Percentiles rank a stretch among this genome's conserved stretches.
Conservation (phyloP, 2,888 invertebrate species). For the Blastobasis adustella region DNA sequence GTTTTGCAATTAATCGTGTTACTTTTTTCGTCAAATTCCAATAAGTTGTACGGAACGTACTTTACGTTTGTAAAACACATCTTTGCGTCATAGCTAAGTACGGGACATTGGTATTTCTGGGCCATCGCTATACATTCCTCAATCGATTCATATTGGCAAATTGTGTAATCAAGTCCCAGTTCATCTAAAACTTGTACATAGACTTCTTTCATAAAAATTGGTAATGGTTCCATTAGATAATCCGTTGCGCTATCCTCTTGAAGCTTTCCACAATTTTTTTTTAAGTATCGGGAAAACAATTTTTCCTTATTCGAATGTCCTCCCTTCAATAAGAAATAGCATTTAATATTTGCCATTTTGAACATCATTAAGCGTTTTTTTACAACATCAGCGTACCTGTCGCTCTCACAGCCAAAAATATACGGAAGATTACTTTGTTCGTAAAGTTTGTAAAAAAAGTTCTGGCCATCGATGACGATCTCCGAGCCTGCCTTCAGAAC, state of each 20-base stretch:
- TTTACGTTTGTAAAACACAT: slow-evolving; percentile 26
- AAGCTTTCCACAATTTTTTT: background rate
- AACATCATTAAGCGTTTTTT: slow-evolving; percentile 22
- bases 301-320: slow-evolving; percentile 20
- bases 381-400: slow-evolving; percentile 25
- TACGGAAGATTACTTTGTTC: slow-evolving; percentile 14
- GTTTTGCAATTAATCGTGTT: slow-evolving; percentile 16
- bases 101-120: slow-evolving; percentile 26
- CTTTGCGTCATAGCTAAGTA: slow-evolving; percentile 30
- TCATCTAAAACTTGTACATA: slow-evolving; percentile 29
- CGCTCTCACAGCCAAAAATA: slow-evolving; percentile 29
- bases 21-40: slow-evolving; percentile 8
- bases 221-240: slow-evolving; percentile 6
- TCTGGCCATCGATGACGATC: slow-evolving; percentile 36
- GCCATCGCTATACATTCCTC: slow-evolving; percentile 33
- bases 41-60: slow-evolving; percentile 23
- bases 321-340: slow-evolving; percentile 35
- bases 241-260: background rate
- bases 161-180: slow-evolving; percentile 24
- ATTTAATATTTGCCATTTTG: slow-evolving; percentile 28
- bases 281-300: slow-evolving; percentile 1
- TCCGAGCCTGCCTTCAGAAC: slow-evolving; percentile 19
- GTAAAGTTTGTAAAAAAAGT: slow-evolving; percentile 26
- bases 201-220: slow-evolving; percentile 24
- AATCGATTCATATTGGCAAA: slow-evolving; percentile 26